Conservation (phyloP, 2,113 vertebrate genomes). For the Petrocephalus microphthalmus region DNA sequence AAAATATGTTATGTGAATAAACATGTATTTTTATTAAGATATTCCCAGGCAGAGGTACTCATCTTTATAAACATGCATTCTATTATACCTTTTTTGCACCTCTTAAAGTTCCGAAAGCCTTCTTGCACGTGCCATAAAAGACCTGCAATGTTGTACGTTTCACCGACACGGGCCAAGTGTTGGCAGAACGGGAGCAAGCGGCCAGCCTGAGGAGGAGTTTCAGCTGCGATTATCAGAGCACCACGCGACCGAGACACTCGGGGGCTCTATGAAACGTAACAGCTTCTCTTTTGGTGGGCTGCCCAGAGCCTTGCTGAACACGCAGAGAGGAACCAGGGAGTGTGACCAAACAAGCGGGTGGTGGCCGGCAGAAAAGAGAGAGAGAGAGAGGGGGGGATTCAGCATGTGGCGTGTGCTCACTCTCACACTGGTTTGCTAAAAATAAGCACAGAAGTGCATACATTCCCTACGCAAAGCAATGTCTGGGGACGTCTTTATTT, state of each 20-base stretch:
- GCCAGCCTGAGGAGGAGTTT: background rate
- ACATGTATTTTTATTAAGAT: background rate
- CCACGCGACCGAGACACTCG: background rate
- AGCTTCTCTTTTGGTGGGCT: background rate
- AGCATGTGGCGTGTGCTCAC: background rate
- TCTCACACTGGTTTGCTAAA: background rate
- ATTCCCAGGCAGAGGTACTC: background rate
- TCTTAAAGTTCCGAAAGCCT: background rate
- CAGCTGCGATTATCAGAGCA: background rate
- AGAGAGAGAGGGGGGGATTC: background rate
- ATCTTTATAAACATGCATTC: background rate
- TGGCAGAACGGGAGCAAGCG: background rate
- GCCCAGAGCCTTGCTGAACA: background rate
- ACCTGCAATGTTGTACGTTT: background rate
- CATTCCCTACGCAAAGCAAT: background rate
- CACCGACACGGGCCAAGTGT: background rate
- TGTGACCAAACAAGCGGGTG: background rate
- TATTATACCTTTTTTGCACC: background rate
- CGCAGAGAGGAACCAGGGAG: background rate
- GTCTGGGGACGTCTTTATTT: background rate
- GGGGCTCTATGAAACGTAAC: background rate
- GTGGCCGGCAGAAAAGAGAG: background rate
- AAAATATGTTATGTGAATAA: background rate
- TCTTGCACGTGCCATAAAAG: background rate
- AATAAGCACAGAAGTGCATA: background rate